A percentile compares a stretch with the other conserved stretches of the same genome.
These are phyloP conservation scores for Coecobrya sp. DNA, from an alignment of 2,888 invertebrate species.

Conservation along the genomic window DNA sequence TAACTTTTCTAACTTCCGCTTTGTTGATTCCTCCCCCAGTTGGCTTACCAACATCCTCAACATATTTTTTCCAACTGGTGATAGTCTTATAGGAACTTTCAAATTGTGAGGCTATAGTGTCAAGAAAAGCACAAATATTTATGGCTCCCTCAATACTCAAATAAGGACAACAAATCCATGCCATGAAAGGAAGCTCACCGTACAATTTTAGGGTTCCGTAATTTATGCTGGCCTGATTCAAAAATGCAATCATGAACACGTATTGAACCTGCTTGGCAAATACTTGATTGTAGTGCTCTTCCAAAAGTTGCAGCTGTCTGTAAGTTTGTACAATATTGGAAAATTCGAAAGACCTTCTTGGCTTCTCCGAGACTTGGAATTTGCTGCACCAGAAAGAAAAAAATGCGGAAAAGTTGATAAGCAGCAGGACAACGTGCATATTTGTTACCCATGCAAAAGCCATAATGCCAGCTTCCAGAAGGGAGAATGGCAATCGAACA, in stretches of 20 bases:
- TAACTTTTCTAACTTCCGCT: too few species aligned
- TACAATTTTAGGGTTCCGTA: constrained; percentile 57
- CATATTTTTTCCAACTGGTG: neutral
- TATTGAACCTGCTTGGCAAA: neutral
- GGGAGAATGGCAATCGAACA: neutral
- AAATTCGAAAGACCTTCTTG: too few species aligned
- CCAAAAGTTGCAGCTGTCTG: constrained; percentile 45
- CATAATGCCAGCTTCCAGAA: constrained; percentile 29
- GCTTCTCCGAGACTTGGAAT: neutral
- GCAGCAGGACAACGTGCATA: neutral
- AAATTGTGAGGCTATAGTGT: neutral
- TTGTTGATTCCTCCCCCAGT: too few species aligned
- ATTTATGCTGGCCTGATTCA: constrained; percentile 28
- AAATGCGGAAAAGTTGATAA: constrained; percentile 19
- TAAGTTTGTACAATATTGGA: neutral
- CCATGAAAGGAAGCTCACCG: neutral
- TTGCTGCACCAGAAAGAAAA: constrained; percentile 26
- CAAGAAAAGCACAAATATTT: neutral
- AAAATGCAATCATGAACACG: constrained; percentile 16
- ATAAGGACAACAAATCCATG: constrained; percentile 47
- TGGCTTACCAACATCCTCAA: too few species aligned
- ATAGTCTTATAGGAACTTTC: neutral
- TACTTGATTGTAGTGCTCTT: constrained; percentile 1
- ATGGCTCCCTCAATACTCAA: neutral
- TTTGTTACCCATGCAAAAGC: constrained; percentile 46